Evolutionary conservation across 2,888 invertebrate genomes (phyloP).

Genomic region (Dilophus febrilis): DNA sequence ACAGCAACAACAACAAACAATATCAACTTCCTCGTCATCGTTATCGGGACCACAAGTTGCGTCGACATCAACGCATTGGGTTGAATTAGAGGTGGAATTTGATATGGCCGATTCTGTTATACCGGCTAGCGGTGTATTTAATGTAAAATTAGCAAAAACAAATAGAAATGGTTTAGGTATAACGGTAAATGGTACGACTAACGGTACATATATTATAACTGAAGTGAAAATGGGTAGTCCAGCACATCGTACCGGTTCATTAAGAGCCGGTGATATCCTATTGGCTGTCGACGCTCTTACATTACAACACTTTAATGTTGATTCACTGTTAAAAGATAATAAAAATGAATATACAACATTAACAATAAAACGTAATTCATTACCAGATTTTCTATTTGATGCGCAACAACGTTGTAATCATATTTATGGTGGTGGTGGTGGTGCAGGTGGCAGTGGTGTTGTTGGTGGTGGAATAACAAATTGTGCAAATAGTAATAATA

Average conservation of each 20-base stretch:
- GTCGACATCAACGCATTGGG: constrained; percentile 33
- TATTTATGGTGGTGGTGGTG: constrained; percentile 18
- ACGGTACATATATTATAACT: constrained; percentile 55
- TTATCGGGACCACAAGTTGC: too few species aligned
- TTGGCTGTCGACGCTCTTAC: constrained; percentile 75
- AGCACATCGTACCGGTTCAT: constrained; percentile 75
- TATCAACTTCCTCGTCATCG: constrained; percentile 15
- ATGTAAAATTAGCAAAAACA: constrained; percentile 63
- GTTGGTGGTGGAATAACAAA: too few species aligned
- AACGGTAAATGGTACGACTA: constrained; percentile 57
- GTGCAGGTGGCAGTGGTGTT: too few species aligned
- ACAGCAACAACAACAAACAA: constrained; percentile 29
- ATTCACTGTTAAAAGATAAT: constrained; percentile 25
- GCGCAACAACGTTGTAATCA: constrained; percentile 23
- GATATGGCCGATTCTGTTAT: constrained; percentile 84
- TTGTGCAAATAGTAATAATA: constrained; percentile 3
- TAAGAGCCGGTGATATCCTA: constrained; percentile 72
- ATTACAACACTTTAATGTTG: constrained; percentile 36
- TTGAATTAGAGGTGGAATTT: constrained; percentile 71
- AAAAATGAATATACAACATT: constrained; percentile 25
- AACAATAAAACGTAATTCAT: constrained; percentile 26
- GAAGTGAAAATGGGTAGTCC: constrained; percentile 81
- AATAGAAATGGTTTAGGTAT: constrained; percentile 70
- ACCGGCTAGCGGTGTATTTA: constrained; percentile 78
- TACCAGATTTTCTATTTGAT: constrained; percentile 28